phyloP scores from a whole-genome alignment of 2,113 vertebrate genomes.

The Alectura lathami region DNA sequence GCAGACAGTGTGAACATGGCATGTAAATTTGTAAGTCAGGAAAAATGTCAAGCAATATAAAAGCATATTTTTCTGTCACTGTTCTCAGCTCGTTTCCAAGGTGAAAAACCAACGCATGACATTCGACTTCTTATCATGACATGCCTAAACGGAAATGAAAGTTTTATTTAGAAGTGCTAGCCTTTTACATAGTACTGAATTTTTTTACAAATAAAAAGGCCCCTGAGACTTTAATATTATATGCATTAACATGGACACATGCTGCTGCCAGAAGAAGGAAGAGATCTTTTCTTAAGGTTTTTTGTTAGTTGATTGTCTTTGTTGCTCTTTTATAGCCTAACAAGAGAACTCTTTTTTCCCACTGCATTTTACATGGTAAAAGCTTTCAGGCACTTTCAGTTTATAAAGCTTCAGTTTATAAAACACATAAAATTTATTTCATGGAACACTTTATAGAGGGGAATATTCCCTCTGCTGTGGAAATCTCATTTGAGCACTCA shows the following conservation, averaged over 20 bases:
- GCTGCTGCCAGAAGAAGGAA: fast-evolving
- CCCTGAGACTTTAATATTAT: background rate
- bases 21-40: background rate
- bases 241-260: fast-evolving
- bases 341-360: background rate
- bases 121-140: background rate
- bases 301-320: background rate
- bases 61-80: background rate
- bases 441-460: background rate
- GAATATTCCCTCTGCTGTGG: background rate
- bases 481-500: background rate
- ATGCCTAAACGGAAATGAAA: background rate
- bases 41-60: background rate
- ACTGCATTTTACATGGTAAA: background rate
- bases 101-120: background rate
- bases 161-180: background rate
- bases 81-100: background rate
- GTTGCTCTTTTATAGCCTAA: background rate
- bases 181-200: background rate
- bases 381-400: background rate
- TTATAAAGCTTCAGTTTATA: background rate
- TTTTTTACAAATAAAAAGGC: background rate
- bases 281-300: background rate
- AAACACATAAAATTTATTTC: background rate
- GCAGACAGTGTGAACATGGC: fast-evolving